Base-by-base conservation (phyloP, 2,113 vertebrate genomes). In the Mustela lutreola region DNA sequence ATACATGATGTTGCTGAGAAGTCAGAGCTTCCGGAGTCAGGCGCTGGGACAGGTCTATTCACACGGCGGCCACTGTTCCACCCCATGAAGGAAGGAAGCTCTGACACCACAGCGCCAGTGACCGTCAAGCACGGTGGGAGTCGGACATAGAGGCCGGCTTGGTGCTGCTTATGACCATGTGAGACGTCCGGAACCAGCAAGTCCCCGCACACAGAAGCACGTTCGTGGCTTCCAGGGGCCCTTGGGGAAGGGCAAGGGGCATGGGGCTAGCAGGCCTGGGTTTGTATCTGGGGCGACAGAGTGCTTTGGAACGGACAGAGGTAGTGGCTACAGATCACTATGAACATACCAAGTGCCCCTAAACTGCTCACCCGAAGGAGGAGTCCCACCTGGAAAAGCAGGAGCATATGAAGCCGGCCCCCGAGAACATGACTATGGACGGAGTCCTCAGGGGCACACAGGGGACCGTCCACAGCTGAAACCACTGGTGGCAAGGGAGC, bases 51-150 rank as follows among this genome's bases (percentile, higher is more conserved):
- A n/a, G 31, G 31, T 18, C n/a, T 42, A 11, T 42, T 11, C 71
- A 42, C 19, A 12, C 21, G 11, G 11, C 2, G 21, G 36, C 67
- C 67, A 6, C 70, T 1, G 36, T 2, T 5, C n/a, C 21, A 24
- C 36, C 36, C 22, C 21, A 24, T 0, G 19, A 11, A 42, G 71
- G 21, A 42, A 71, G 8, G 67, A 73, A 12, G 21, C 36, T n/a
- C 36, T 9, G 4, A 73, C 71, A 19, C 36, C 2, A 12, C 19
- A 12, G 39, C 0, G 11, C 21, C 21, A 1, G 21, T 0, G 36
- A 42, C 5, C 21, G 2, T 12, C 71, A 42, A 39, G 11, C n/a
- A 24, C 4, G 18, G 19, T 10, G 4, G 18, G 9, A 73, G 21
- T 21, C 10, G 10, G 36, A 12, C 36, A 12, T 21, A 24, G 39